phyloP scores from a whole-genome alignment of 2,888 invertebrate species.

The Acleris holmiana region DNA sequence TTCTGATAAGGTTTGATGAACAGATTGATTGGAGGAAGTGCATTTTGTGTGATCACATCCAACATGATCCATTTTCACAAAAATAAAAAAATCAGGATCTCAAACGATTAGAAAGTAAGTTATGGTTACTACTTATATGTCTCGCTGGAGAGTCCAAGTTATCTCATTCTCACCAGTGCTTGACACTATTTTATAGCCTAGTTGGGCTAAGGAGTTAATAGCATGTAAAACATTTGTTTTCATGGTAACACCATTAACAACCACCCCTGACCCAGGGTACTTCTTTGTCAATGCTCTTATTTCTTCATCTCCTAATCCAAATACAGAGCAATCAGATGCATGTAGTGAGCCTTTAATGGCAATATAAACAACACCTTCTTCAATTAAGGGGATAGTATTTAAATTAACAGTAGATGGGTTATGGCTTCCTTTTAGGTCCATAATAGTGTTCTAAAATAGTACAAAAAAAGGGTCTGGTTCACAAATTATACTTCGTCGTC shows the following conservation, averaged over 20 bases:
- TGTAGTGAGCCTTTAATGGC: constrained; percentile 92
- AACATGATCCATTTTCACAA: constrained; percentile 62
- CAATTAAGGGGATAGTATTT: constrained; percentile 57
- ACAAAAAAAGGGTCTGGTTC: constrained; percentile 32
- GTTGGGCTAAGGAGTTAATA: constrained; percentile 89
- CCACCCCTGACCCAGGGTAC: constrained; percentile 86
- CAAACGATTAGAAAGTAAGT: constrained; percentile 28
- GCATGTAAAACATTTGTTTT: constrained; percentile 88
- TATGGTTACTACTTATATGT: constrained; percentile 75
- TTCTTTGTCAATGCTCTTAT: constrained; percentile 88
- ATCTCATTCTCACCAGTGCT: constrained; percentile 92
- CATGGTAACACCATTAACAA: constrained; percentile 89
- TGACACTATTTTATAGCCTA: constrained; percentile 91
- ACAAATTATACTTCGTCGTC: constrained; percentile 74
- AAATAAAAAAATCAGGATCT: constrained; percentile 39
- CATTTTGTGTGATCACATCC: constrained; percentile 68
- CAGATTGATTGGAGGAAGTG: constrained; percentile 68
- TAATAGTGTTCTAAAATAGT: constrained; percentile 49
- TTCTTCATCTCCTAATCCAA: constrained; percentile 90
- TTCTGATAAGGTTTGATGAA: constrained; percentile 92
- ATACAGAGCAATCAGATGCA: constrained; percentile 89
- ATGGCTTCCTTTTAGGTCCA: constrained; percentile 72
- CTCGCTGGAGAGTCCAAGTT: constrained; percentile 93
- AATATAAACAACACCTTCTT: constrained; percentile 88
- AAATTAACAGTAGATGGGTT: constrained; percentile 61